Conservation (phyloP, 2,797 vertebrate species). For the Eospalax fontanierii region DNA sequence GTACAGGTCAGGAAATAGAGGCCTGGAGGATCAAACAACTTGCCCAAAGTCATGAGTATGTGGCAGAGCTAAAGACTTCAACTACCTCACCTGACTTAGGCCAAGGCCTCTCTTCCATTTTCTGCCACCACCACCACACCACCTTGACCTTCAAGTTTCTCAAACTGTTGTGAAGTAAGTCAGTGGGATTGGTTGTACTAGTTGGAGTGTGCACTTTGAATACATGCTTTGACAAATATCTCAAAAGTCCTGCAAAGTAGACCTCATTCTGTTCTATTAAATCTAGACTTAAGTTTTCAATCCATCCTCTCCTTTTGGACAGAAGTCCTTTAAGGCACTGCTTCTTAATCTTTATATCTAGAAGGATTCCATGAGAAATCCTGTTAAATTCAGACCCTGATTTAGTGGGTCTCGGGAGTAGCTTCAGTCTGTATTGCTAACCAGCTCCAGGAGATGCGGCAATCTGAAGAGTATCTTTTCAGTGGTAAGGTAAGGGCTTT, state of each 20-base stretch:
- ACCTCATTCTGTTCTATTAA: background rate
- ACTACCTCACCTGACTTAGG: background rate
- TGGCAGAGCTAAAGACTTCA: background rate
- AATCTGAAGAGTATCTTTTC: background rate
- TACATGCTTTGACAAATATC: background rate
- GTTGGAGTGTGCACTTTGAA: background rate
- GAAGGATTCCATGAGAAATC: background rate
- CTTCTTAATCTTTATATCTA: constrained; percentile 32
- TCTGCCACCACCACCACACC: too few relatives aligned
- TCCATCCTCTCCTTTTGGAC: background rate
- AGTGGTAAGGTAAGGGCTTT: background rate
- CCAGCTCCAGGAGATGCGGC: background rate
- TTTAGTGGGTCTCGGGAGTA: background rate
- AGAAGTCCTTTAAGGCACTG: background rate
- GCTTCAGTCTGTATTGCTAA: background rate
- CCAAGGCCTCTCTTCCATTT: background rate
- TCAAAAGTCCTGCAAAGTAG: background rate
- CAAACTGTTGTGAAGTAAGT: background rate
- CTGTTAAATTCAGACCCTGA: background rate
- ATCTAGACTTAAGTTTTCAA: background rate
- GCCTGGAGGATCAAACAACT: background rate
- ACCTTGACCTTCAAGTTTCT: background rate
- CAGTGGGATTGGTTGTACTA: background rate
- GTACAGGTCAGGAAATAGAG: background rate
- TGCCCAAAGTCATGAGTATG: background rate